A percentile compares a stretch with the other conserved stretches of the same genome.
phyloP scores from a whole-genome alignment of 2,113 vertebrate genomes.

The Anthoscopus minutus region DNA sequence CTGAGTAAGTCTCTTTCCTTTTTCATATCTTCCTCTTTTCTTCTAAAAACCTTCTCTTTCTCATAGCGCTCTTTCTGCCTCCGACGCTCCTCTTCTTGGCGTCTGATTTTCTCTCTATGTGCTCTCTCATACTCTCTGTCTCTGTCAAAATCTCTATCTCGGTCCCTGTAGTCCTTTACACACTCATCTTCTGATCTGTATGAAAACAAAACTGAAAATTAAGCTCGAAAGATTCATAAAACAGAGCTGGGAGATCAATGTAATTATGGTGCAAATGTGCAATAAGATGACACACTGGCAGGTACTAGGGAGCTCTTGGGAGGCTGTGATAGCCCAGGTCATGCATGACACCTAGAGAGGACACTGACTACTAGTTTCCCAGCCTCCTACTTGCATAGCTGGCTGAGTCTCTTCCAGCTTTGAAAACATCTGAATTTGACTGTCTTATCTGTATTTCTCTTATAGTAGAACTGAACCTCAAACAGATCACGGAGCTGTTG shows the following conservation, averaged over 20 bases:
- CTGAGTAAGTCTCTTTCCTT: slow-evolving; percentile 81
- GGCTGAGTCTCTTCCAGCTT: not conserved
- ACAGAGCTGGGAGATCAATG: slow-evolving; percentile 33
- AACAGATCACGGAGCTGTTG: not conserved
- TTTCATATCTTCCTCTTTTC: slow-evolving; percentile 86
- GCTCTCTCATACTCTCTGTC: slow-evolving; percentile 83
- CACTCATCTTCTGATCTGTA: slow-evolving; percentile 82
- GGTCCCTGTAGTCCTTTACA: slow-evolving; percentile 84
- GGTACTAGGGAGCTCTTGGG: slow-evolving; percentile 28
- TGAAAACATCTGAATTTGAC: not conserved
- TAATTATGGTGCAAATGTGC: slow-evolving; percentile 18
- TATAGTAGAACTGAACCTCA: not conserved
- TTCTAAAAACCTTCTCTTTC: slow-evolving; percentile 82
- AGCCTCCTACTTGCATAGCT: not conserved
- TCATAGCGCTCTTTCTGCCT: slow-evolving; percentile 89
- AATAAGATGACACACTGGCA: not conserved
- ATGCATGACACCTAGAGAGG: slow-evolving; percentile 17
- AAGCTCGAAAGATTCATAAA: slow-evolving; percentile 49
- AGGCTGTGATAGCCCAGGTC: not conserved
- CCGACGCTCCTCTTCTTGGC: slow-evolving; percentile 89
- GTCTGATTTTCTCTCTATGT: slow-evolving; percentile 81
- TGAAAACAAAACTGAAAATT: slow-evolving; percentile 65
- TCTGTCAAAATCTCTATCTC: slow-evolving; percentile 83
- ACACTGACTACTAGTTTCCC: not conserved
- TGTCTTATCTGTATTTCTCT: not conserved